phyloP scores from a whole-genome alignment of 2,797 vertebrate genomes.

The Microchirus variegatus region DNA sequence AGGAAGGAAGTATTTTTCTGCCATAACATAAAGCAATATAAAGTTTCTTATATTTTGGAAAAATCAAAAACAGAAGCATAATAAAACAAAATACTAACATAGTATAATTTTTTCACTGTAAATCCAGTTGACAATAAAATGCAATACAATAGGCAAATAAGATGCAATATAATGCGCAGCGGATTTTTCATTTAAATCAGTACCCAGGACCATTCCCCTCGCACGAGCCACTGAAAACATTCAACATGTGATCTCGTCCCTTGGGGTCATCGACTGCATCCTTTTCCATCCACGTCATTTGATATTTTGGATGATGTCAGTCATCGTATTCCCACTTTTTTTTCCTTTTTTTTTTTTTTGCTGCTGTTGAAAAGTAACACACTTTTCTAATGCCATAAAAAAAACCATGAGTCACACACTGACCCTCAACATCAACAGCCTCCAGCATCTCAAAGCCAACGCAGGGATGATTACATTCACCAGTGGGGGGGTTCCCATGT shows the following conservation, averaged over 20 bases:
- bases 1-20: slow-evolving; percentile 77
- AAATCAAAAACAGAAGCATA: slow-evolving; percentile 89
- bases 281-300: slow-evolving; percentile 61
- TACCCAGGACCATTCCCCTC: slow-evolving; percentile 78
- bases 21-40: slow-evolving; percentile 83
- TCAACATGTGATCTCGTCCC: slow-evolving; percentile 53
- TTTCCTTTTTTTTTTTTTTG: slow-evolving; percentile 17
- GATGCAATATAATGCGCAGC: slow-evolving; percentile 80
- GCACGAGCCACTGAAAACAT: slow-evolving; percentile 68
- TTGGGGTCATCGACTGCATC: slow-evolving; percentile 44
- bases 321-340: slow-evolving; percentile 37
- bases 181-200: slow-evolving; percentile 71
- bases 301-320: slow-evolving; percentile 60
- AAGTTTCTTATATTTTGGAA: slow-evolving; percentile 87
- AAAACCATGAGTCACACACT: slow-evolving; percentile 33
- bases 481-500: slow-evolving; percentile 42
- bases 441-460: slow-evolving; percentile 51
- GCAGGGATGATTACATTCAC: slow-evolving; percentile 53
- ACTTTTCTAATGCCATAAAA: slow-evolving; percentile 34
- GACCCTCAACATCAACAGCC: slow-evolving; percentile 59
- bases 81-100: slow-evolving; percentile 90
- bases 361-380: slow-evolving; percentile 46
- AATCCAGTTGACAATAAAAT: slow-evolving; percentile 89
- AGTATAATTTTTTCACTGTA: slow-evolving; percentile 90
- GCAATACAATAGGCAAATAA: slow-evolving; percentile 83